Conservation (phyloP, 2,113 vertebrate species). For the Passer montanus region DNA sequence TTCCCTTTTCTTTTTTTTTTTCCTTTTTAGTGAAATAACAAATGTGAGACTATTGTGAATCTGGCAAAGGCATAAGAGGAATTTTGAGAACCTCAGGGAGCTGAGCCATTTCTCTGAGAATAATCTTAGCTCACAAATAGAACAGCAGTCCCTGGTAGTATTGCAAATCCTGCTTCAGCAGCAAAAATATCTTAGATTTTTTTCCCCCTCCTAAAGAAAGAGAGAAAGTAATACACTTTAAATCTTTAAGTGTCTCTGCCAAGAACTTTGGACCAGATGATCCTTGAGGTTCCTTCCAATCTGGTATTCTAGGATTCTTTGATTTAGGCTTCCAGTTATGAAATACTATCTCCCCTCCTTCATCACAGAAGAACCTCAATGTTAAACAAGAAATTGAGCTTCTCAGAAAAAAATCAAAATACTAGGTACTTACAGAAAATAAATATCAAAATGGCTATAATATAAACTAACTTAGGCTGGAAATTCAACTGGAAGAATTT, state of each 20-base stretch:
- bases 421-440: not conserved
- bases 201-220: not conserved
- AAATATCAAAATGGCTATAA: not conserved
- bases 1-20: not conserved
- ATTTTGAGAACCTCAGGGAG: conserved; percentile 19
- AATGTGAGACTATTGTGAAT: not conserved
- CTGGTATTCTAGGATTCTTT: not conserved
- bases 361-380: not conserved
- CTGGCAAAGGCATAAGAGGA: not conserved
- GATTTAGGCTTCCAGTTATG: not conserved
- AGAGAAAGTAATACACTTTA: not conserved
- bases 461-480: not conserved
- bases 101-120: conserved; percentile 17
- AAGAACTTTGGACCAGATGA: not conserved
- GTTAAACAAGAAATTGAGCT: not conserved
- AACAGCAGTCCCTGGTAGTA: conserved; percentile 4
- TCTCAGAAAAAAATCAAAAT: not conserved
- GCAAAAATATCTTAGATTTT: not conserved
- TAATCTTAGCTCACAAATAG: conserved; percentile 45
- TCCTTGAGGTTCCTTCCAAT: not conserved
- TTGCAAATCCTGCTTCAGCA: conserved; percentile 30
- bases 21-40: not conserved
- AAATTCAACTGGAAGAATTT: not conserved
- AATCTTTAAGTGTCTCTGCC: not conserved
- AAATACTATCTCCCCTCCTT: not conserved